Evolutionary conservation across 64 coral and sea anemone genomes (phyloP).

Genomic region (Hydrozoanthus tunicans): DNA sequence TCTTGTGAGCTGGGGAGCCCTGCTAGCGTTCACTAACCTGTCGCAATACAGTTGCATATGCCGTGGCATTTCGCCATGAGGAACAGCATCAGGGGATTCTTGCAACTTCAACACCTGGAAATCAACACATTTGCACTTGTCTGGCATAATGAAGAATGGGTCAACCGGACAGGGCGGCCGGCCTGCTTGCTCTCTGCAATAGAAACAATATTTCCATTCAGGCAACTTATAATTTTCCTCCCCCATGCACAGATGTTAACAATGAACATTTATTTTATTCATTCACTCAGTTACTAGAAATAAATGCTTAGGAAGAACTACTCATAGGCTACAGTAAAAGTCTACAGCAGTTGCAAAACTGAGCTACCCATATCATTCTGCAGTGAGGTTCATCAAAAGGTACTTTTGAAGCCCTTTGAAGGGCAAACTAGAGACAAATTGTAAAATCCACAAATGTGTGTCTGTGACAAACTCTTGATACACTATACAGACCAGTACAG

Average conservation of each 20-base stretch:
- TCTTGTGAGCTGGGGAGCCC: background rate
- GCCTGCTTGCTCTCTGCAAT: constrained; percentile 84
- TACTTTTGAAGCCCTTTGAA: background rate
- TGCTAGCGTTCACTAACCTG: constrained; percentile 50
- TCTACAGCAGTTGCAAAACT: no score
- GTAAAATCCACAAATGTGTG: no score
- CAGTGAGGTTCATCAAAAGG: background rate
- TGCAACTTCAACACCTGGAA: constrained; percentile 98
- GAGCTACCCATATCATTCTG: background rate
- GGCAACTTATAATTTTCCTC: no score
- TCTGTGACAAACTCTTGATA: no score
- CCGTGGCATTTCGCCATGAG: constrained; percentile 98
- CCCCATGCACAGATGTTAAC: no score
- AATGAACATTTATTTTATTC: no score
- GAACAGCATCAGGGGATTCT: constrained; percentile 98
- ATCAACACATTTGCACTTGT: constrained; percentile 99
- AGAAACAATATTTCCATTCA: background rate
- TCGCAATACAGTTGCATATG: constrained; percentile 99
- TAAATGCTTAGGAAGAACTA: no score
- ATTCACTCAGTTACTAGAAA: no score
- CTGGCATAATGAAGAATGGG: constrained; percentile 98
- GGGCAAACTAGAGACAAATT: no score
- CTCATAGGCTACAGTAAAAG: no score
- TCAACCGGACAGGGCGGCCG: constrained; percentile 91
- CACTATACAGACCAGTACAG: no score